Base-by-base conservation (phyloP, 92 coral and sea anemone genomes). In the Desmophyllum pertusum region DNA sequence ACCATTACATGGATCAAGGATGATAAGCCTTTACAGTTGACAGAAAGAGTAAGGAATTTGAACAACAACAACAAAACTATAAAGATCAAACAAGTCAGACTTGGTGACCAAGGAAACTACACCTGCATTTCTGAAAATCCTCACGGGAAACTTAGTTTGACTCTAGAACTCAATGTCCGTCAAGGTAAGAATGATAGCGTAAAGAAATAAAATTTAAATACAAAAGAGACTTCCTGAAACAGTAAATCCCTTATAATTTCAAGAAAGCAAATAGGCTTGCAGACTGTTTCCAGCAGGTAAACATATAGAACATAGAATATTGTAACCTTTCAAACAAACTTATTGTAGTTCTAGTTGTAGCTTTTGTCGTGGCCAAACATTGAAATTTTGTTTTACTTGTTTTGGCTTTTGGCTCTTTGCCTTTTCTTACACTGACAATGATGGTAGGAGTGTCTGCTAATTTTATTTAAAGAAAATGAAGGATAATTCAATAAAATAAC, bases 101-200 rank as follows among this genome's bases (percentile, higher is more conserved):
- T 18, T 27, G 41, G 65, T 0, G 97, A 93, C 79, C 90, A 82
- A 27, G 97, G 97, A 36, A 82, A 76, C 59, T 93, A 93, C 81
- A 84, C 86, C 43, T 93, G 97, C 78, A 36, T 76, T 50, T 93
- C 87, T 33, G 69, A 75, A 38, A 93, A 91, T 76, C 18, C 57
- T 40, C 65, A 65, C 59, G 97, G 97, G 19, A 77, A 40, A 74
- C 41, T 86, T 19, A 84, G 86, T 57, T 76, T 67, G 50, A 88
- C 93, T 9, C 79, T 91, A 6, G 59, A 62, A 29, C 85, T 93
- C 3, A n/a, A n/a, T 17, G 93, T 93, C 4, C 82, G 73, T 27
- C 61, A 65, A 86, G 93, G 94, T 93, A 83, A 23, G 89, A 27
- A 7, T 27, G 3, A 59, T 52, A 19, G n/a, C 27, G 63, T 1